A percentile compares a stretch with the other conserved stretches of the same genome.
These are phyloP conservation scores for Trachelus troglodyta DNA, from an alignment of 2,888 invertebrate genomes.

Conservation along the genomic window DNA sequence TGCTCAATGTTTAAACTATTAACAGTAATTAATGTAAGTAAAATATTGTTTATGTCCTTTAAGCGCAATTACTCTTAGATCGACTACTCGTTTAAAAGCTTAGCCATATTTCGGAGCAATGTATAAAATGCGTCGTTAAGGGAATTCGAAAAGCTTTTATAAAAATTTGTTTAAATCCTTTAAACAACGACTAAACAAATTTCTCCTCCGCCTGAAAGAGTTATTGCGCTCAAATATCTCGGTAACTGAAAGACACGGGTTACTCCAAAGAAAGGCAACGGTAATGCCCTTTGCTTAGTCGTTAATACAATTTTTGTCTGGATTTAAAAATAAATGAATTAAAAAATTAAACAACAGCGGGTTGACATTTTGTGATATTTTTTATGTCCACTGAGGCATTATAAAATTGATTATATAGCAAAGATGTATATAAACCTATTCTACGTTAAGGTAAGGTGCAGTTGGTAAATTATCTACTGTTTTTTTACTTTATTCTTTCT, in stretches of 20 bases:
- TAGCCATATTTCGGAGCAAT: not conserved
- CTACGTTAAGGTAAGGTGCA: not conserved
- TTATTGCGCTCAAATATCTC: slow-evolving; percentile 23
- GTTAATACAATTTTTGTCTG: not conserved
- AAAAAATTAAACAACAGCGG: not conserved
- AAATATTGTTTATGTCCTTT: not conserved
- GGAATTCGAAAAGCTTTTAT: not conserved
- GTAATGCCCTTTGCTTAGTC: slow-evolving; percentile 32
- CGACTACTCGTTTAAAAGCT: not conserved
- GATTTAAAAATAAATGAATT: not conserved
- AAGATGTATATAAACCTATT: not conserved
- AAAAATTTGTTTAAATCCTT: not conserved
- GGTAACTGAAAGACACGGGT: slow-evolving; percentile 38
- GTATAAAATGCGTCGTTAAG: not conserved
- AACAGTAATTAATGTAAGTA: not conserved
- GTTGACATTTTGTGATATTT: not conserved
- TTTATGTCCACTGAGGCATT: not conserved
- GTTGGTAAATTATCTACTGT: not conserved
- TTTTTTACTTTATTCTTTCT: slow-evolving; percentile 17
- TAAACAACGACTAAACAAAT: not conserved
- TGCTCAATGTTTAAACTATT: slow-evolving; percentile 4
- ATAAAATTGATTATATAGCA: not conserved
- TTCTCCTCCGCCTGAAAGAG: not conserved
- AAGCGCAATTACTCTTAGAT: not conserved
- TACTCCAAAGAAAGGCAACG: slow-evolving; percentile 34